Evolutionary conservation across 1,140 invertebrate species (phyloP).

Genomic region (Manduca sexta): DNA sequence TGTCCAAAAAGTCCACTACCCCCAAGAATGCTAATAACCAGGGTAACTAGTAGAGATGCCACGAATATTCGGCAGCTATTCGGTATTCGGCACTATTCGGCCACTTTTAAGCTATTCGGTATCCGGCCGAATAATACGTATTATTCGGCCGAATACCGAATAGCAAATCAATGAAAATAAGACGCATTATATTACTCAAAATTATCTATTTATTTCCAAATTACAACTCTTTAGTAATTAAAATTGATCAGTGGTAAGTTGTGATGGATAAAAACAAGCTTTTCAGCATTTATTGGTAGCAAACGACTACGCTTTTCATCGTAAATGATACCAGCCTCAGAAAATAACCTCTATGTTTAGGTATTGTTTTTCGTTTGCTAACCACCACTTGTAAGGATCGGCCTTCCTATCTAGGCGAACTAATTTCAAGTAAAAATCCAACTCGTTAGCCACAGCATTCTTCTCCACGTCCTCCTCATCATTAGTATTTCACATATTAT

Average conservation of each 20-base stretch:
- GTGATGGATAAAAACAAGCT: slow-evolving; percentile 9
- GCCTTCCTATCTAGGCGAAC: slow-evolving; percentile 27
- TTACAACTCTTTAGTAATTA: slow-evolving; percentile 8
- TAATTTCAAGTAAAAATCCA: slow-evolving; percentile 35
- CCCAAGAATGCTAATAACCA: too few relatives aligned
- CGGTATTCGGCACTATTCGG: too few relatives aligned
- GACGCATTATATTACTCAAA: slow-evolving; percentile 8
- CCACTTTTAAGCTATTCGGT: too few relatives aligned
- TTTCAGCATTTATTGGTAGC: slow-evolving; percentile 13
- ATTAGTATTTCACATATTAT: slow-evolving; percentile 27
- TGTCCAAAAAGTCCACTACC: too few relatives aligned
- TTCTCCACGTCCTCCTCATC: slow-evolving; percentile 29
- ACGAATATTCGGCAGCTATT: slow-evolving; percentile 6
- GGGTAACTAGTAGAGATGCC: not conserved
- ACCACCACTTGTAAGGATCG: slow-evolving; percentile 30
- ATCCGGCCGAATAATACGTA: too few relatives aligned
- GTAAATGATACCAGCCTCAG: slow-evolving; percentile 10
- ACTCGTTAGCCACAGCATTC: slow-evolving; percentile 31
- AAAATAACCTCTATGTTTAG: slow-evolving; percentile 21
- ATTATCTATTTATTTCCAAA: slow-evolving; percentile 11
- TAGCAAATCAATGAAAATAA: too few relatives aligned
- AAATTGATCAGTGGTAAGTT: slow-evolving; percentile 14
- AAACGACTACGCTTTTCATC: slow-evolving; percentile 12
- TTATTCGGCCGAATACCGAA: too few relatives aligned
- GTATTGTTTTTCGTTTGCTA: slow-evolving; percentile 26